Percentiles rank a stretch among this genome's conserved stretches.
Conservation (phyloP, 2,113 vertebrate genomes). For the Triplophysa tibetana region DNA sequence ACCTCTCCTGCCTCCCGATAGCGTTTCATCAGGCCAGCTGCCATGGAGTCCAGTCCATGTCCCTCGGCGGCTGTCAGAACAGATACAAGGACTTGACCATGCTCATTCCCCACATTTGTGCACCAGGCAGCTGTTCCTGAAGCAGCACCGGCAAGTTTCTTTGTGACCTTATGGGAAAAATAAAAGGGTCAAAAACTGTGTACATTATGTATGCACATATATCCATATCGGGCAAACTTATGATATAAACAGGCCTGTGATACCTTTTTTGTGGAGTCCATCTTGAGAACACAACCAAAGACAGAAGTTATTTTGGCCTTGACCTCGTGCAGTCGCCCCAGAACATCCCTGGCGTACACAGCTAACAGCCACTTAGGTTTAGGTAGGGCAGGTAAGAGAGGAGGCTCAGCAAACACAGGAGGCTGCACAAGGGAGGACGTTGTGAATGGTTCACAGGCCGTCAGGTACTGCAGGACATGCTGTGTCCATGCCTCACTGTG, state of each 20-base stretch:
- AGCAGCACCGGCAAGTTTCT: too few species aligned
- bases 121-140: too few species aligned
- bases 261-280: conserved; percentile 41
- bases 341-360: conserved; percentile 35
- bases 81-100: too few species aligned
- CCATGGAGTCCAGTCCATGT: too few species aligned
- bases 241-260: not conserved
- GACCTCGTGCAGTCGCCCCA: conserved; percentile 34
- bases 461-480: conserved; percentile 4
- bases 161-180: too few species aligned
- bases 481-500: conserved; percentile 20
- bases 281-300: conserved; percentile 25
- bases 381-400: not conserved
- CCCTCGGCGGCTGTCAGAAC: too few species aligned
- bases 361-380: conserved; percentile 44
- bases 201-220: not conserved
- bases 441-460: not conserved
- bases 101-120: too few species aligned
- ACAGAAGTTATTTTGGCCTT: conserved; percentile 29
- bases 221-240: not conserved
- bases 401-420: conserved; percentile 4
- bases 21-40: too few species aligned
- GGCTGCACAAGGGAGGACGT: conserved; percentile 6
- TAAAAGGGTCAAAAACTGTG: too few species aligned
- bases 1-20: too few species aligned